phyloP scores from a whole-genome alignment of 2,888 invertebrate species.

The Ophioninae sp. region DNA sequence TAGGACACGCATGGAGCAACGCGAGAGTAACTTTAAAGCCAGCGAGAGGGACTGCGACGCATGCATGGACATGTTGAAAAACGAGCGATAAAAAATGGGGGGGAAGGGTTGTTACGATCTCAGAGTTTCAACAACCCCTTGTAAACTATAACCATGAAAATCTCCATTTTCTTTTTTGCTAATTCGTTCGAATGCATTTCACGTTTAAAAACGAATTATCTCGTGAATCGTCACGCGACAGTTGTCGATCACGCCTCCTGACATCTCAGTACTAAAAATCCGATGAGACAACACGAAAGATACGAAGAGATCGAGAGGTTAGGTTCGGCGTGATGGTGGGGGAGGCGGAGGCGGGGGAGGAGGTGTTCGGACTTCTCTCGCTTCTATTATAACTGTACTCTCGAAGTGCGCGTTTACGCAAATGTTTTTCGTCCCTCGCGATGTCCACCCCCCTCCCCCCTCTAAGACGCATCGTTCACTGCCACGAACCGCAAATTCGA shows the following conservation, averaged over 20 bases:
- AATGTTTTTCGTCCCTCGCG: neutral
- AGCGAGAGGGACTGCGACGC: neutral
- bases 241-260: neutral
- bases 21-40: neutral
- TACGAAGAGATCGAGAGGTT: neutral
- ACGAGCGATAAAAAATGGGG: no score
- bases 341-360: no score
- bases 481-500: no score
- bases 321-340: no score
- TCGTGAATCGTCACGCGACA: neutral
- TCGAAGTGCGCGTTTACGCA: neutral
- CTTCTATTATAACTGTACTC: conserved; percentile 1
- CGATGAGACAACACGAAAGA: neutral
- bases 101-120: no score
- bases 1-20: conserved; percentile 26
- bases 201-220: neutral
- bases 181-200: conserved; percentile 17
- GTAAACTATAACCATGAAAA: no score
- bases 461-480: no score
- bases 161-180: no score
- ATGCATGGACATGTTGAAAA: conserved; percentile 28
- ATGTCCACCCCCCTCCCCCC: neutral
- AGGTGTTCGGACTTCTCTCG: no score
- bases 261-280: neutral
- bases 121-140: no score